phyloP scores from a whole-genome alignment of 2,888 invertebrate species.

The Callyntrura guangdongensis region DNA sequence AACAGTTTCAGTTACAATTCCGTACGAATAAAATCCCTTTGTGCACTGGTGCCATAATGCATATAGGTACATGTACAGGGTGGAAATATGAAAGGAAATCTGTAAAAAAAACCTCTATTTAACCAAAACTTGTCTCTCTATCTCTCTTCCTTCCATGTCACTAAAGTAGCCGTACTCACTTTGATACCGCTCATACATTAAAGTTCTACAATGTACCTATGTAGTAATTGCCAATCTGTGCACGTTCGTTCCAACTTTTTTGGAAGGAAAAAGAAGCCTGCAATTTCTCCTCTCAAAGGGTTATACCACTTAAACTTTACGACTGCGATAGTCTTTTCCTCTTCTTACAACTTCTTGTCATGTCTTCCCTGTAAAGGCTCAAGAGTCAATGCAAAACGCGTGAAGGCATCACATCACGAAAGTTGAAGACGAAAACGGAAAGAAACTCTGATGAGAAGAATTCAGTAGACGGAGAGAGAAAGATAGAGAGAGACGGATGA shows the following conservation, averaged over 20 bases:
- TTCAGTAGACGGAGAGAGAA: neutral
- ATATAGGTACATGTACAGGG: neutral
- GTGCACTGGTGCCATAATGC: constrained; percentile 22
- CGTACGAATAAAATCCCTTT: no score
- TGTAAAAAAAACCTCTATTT: neutral
- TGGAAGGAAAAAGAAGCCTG: constrained; percentile 57
- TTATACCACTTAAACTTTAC: constrained; percentile 76
- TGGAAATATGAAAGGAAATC: neutral
- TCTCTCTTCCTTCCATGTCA: constrained; percentile 1
- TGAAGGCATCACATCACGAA: constrained; percentile 65
- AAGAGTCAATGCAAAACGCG: constrained; percentile 71
- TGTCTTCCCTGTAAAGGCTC: constrained; percentile 56
- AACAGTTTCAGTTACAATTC: no score
- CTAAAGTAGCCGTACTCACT: neutral
- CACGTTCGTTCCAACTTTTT: constrained; percentile 71
- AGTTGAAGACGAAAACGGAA: constrained; percentile 45
- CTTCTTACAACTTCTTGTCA: constrained; percentile 72
- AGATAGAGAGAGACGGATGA: constrained; percentile 14
- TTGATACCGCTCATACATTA: constrained; percentile 42
- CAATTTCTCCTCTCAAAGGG: constrained; percentile 76
- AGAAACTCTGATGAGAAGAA: constrained; percentile 45
- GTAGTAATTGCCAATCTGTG: constrained; percentile 62
- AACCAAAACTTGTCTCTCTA: neutral
- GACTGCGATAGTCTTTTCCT: constrained; percentile 59
- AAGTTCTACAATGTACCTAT: constrained; percentile 48